Evolutionary conservation across 2,113 vertebrate genomes (phyloP), one percentile per base, ranked within the genome.

Genomic region (Eretmochelys imbricata): DNA sequence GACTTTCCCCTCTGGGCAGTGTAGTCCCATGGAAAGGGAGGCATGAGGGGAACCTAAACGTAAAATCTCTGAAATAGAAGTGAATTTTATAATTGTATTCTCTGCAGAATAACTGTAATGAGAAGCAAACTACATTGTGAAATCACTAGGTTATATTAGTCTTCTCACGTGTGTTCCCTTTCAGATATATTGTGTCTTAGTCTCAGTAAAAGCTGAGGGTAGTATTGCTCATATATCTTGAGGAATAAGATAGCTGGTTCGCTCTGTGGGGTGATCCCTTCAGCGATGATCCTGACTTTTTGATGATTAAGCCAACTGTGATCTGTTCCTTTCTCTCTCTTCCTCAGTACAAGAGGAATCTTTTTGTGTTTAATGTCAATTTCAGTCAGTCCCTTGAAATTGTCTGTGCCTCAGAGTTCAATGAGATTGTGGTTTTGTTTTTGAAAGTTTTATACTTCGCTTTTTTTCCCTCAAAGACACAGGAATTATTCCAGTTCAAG

Each of bases 171-270:
- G 85, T 80, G 85, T 17, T 82, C 84, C 42, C 0, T 0, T 87
- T 97, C 80, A 59, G 80, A 65, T 94, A 59, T 65, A 57, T 94
- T 95, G 85, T 88, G 90, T 27, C 38, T 91, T 80, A 84, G 55
- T 80, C 29, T 84, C 50, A 25, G 0, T 83, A 69, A 42, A 76
- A 82, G 54, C 42, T 90, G 86, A 89, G 49, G 11, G 91, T 4
- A 16, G 65, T 59, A 50, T 29, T 1, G 0, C n/a, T 85, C 84
- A 76, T 59, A 29, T 38, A 6, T 84, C 1, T 1, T 75, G 48
- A 90, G 89, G 89, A 75, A 17, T 31, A 53, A 13, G 3, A 1
- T 38, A 10, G 88, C 17, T 59, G 31, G 1, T 0, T 2, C n/a
- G 17, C 35, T 81, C 75, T 0, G 0, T 80, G 57, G 51, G 88